Conservation (phyloP, 2,797 vertebrate genomes). For the Eremophila alpestris region DNA sequence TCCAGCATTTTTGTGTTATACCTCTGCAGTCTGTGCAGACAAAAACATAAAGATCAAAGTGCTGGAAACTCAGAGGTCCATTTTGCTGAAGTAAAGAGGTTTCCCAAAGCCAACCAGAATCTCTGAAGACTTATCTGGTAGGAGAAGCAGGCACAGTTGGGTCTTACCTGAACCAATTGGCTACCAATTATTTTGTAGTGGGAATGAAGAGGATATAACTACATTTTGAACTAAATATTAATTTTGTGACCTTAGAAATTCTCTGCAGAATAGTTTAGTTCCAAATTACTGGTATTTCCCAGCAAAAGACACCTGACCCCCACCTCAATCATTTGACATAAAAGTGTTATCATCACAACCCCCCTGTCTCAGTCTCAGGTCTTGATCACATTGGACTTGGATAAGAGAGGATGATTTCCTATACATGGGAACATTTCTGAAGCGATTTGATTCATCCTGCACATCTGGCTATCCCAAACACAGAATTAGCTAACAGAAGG, state of each 20-base stretch:
- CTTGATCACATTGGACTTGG: neutral
- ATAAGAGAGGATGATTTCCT: neutral
- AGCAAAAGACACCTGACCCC: neutral
- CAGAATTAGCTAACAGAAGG: neutral
- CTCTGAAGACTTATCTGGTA: neutral
- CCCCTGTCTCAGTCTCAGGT: neutral
- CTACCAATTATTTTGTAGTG: neutral
- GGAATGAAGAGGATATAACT: neutral
- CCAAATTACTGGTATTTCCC: neutral
- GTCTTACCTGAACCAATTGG: neutral
- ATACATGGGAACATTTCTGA: neutral
- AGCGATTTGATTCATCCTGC: neutral
- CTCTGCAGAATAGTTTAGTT: neutral
- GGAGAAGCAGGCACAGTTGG: neutral
- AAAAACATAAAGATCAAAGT: neutral
- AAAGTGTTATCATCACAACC: neutral
- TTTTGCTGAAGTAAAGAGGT: neutral
- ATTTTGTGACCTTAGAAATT: neutral
- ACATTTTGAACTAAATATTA: neutral
- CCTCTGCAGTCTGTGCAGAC: neutral
- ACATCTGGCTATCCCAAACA: neutral
- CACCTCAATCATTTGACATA: neutral
- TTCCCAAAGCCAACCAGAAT: neutral
- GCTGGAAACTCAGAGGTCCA: neutral
- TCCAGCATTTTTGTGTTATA: neutral